Base-by-base conservation (phyloP, 2,888 invertebrate genomes). In the Frankliniella intonsa region DNA sequence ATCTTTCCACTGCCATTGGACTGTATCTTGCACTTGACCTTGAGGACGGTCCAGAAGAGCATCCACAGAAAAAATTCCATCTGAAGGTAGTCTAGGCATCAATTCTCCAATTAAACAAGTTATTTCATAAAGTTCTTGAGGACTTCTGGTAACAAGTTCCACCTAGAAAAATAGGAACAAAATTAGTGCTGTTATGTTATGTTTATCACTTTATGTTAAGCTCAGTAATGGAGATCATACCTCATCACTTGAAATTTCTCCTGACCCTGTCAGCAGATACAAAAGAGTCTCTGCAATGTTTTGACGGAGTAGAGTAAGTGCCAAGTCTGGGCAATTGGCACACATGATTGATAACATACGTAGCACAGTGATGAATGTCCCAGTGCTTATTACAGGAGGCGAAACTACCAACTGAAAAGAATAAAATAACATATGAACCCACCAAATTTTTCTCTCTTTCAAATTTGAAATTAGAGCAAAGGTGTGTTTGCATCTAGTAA, bases 1-100 rank as follows among this genome's bases (percentile, higher is more conserved):
- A 88, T 98, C 98, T 82, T 96, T 91, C 98, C 98, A 99, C 88
- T 98, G 97, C 99, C 99, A 99, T 85, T 94, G 93, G 5, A 97
- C 95, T 83, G 94, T 92, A 87, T 95, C 94, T 86, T 92, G 91
- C 82, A 84, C 82, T 49, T 83, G 55, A 76, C 83, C 83, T n/a
- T 82, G 81, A 76, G 94, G 93, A 69, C 94, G 90, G 88, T 95
- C 94, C 83, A 98, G 90, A 86, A 97, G 91, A 80, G 93, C 91
- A 89, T 99, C 98, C 83, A 99, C 97, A 81, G 95, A 92, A 90
- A 99, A 99, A 85, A 99, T 95, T 14, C 98, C 98, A 88, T 98
- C 97, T 0, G 93, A 93, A 0, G 99, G 99, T 85, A 99, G 90
- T 80, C 96, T 94, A 76, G 99, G 99, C 95, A 99, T 96, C 85